Percentiles rank a stretch among this genome's conserved stretches.
Evolutionary conservation across 2,797 vertebrate genomes (phyloP).

Genomic region (Poliocrania exsul): DNA sequence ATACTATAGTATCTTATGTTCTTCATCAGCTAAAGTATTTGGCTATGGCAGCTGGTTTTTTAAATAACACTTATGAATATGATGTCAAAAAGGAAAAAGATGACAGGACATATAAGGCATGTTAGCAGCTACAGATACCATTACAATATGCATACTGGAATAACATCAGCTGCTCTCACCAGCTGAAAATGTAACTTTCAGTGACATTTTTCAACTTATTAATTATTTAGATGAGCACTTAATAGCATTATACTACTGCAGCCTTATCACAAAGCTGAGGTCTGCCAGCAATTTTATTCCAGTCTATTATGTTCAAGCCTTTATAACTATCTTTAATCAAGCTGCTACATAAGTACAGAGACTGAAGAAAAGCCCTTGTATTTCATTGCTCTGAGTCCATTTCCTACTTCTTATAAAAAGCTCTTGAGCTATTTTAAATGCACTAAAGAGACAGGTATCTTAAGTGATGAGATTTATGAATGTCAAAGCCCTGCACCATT

Average conservation of each 20-base stretch:
- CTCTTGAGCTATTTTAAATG: conserved; percentile 8
- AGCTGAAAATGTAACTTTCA: background rate
- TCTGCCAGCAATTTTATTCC: background rate
- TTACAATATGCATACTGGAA: background rate
- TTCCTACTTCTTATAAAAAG: background rate
- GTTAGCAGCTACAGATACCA: background rate
- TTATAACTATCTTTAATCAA: background rate
- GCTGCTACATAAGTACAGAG: background rate
- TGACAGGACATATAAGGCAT: conserved; percentile 29
- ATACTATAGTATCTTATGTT: conserved; percentile 60
- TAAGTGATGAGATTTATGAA: conserved; percentile 55
- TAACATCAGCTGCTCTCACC: background rate
- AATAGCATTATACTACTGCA: background rate
- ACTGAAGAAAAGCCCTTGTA: background rate
- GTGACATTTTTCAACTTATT: background rate
- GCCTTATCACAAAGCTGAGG: background rate
- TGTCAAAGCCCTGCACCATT: conserved; percentile 19
- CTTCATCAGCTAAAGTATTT: conserved; percentile 71
- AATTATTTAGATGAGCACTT: background rate
- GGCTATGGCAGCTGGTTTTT: conserved; percentile 66
- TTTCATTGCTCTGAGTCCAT: background rate
- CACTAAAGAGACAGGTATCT: conserved; percentile 36
- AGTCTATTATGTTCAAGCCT: background rate
- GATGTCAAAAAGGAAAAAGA: conserved; percentile 57
- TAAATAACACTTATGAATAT: conserved; percentile 47